A percentile compares a stretch with the other conserved stretches of the same genome.
phyloP scores from a whole-genome alignment of 2,888 invertebrate species.

The Heliothis peltigera region DNA sequence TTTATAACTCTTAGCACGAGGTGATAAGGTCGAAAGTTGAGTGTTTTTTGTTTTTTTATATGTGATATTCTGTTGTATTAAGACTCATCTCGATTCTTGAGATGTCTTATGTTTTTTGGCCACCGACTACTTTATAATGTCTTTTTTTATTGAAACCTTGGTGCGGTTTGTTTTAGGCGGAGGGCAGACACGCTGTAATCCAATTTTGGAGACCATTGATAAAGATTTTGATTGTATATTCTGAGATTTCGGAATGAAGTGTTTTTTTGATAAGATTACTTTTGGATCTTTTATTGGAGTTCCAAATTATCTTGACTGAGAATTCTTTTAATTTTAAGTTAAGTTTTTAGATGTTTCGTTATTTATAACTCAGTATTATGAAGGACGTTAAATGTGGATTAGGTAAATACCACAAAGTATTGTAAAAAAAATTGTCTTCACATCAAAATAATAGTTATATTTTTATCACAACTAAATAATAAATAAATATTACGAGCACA shows the following conservation, averaged over 20 bases:
- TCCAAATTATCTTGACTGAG: not conserved
- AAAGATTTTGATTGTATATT: slow-evolving; percentile 49
- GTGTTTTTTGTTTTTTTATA: slow-evolving; percentile 10
- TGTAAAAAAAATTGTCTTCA: too few relatives aligned
- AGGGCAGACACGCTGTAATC: slow-evolving; percentile 61
- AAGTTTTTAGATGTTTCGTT: not conserved
- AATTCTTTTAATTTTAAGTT: too few relatives aligned
- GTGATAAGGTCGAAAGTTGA: slow-evolving; percentile 59
- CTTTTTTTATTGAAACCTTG: slow-evolving; percentile 79
- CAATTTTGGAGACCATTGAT: slow-evolving; percentile 60
- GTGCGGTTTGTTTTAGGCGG: slow-evolving; percentile 63
- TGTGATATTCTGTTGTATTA: slow-evolving; percentile 53
- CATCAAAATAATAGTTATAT: too few relatives aligned
- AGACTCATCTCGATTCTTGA: slow-evolving; percentile 66
- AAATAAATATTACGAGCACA: too few relatives aligned
- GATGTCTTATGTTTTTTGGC: slow-evolving; percentile 73
- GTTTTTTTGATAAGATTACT: slow-evolving; percentile 25
- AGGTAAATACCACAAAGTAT: too few relatives aligned
- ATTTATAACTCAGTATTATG: too few relatives aligned
- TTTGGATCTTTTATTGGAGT: not conserved
- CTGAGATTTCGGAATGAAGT: slow-evolving; percentile 32
- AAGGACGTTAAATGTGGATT: too few relatives aligned
- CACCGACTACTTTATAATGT: slow-evolving; percentile 80
- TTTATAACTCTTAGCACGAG: slow-evolving; percentile 13
- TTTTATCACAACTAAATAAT: too few relatives aligned